Evolutionary conservation across 2,113 vertebrate species (phyloP), one percentile per base, ranked within the genome.

Genomic region (Salvelinus namaycush): DNA sequence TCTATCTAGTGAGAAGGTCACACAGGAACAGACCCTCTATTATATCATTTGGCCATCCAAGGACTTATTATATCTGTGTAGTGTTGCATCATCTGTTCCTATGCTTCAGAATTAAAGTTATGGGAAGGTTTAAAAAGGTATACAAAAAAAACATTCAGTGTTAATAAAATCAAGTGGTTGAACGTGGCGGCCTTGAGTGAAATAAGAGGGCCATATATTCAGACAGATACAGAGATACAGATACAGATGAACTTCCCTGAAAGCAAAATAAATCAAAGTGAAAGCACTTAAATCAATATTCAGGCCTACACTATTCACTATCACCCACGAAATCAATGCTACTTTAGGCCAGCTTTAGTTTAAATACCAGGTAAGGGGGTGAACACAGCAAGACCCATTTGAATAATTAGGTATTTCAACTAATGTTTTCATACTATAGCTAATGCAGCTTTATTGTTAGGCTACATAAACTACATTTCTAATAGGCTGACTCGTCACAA

Each of bases 1-100:
- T 80, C 74, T 82, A 68, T 79, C 80, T 78, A 72, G 64, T 70
- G 85, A 91, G 88, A 93, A 93, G 93, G 92, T 93, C 92, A 94
- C 13, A 54, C 3, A 1, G 70, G 60, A 18, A 76, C 78, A 24
- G 79, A 82, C 31, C 62, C 75, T 76, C 79, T 82, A 77, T 86
- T 76, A 85, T 83, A 76, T 77, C 67, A 79, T 29, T 59, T 59
- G 77, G 80, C 8, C 39, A 44, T 11, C 72, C 34, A 75, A 82
- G 82, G 75, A 78, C 72, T 73, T 75, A 74, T 49, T 67, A 70
- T 79, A 59, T 76, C 69, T 20, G 2, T 54, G 54, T 12, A 4
- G 27, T 44, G 18, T 8, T 13, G 14, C 11, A 7, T 27, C 18
- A 14, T 54, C 70, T 80, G 71, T 76, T 79, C 74, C 73, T 14